Evolutionary conservation across 2,888 invertebrate species (phyloP), one percentile per base, ranked within the genome.

Genomic region (Drosophila neonasuta): DNA sequence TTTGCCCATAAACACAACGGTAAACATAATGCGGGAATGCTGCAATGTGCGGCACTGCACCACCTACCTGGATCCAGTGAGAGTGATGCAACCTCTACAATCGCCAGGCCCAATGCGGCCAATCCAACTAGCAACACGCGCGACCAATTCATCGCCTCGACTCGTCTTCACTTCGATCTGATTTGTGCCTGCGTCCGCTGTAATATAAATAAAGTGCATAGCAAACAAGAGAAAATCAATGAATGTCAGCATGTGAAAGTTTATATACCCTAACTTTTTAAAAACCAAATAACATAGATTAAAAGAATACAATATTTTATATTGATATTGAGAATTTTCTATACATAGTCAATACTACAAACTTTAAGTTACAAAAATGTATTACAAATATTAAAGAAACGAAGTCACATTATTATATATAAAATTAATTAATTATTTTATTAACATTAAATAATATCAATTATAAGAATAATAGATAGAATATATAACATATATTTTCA

Each of bases 41-140:
- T 42, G 34, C 8, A 52, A 51, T 34, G 32, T 34, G 32, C 11
- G n/a, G 36, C 36, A 32, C 32, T 32, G 32, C 58, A 48, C 61
- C 60, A 71, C 79, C 62, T 89, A 91, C 91, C 91, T 91, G 91
- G 91, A 89, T 91, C 91, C 67, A 91, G 84, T 71, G 91, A 91
- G 77, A 91, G 82, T 77, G 90, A 86, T 76, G 87, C 80, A 79
- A 88, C 88, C 80, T 88, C 83, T 76, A 79, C 87, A 73, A 89
- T 58, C 68, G 81, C 80, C 84, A 87, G 74, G 71, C 74, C 82
- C 76, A 81, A 62, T 68, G 80, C 66, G 74, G 77, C 81, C 74
- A 84, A 56, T 41, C 72, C 86, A 71, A 83, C 70, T 50, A 83
- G 69, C 69, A 89, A 69, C 73, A 88, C 77, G 74, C 79, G 86